These are phyloP conservation scores for Struthio camelus DNA, from an alignment of 2,113 vertebrate genomes.

Conservation along the genomic window DNA sequence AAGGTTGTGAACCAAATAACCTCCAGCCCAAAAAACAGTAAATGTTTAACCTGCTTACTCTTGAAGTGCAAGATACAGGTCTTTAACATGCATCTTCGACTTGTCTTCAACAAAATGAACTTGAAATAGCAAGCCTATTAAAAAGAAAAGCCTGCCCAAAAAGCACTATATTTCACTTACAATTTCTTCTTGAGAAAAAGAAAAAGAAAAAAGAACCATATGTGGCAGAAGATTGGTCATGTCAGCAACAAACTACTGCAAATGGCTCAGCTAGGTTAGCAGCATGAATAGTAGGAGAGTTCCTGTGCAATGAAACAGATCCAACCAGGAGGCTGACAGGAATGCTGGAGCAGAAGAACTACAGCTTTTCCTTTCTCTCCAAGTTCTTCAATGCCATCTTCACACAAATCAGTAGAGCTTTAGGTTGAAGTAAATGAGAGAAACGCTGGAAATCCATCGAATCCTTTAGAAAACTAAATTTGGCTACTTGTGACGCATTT, in stretches of 20 bases:
- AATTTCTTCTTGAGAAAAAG: neutral
- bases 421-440: neutral
- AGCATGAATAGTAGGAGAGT: neutral
- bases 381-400: neutral
- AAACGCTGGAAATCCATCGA: neutral
- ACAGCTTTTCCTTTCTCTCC: neutral
- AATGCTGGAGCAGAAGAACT: neutral
- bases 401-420: neutral
- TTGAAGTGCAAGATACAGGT: neutral
- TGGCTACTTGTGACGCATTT: neutral
- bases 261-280: neutral
- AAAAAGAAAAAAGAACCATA: neutral
- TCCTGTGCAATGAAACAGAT: neutral
- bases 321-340: neutral
- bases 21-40: neutral
- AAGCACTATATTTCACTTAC: neutral
- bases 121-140: neutral
- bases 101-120: neutral
- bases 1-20: neutral
- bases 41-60: neutral
- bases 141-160: neutral
- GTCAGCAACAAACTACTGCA: neutral
- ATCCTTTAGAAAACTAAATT: neutral
- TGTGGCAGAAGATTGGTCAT: neutral
- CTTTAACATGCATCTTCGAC: neutral